Evolutionary conservation across 2,797 vertebrate species (phyloP), one percentile per base, ranked within the genome.

Genomic region (Loriculus beryllinus): DNA sequence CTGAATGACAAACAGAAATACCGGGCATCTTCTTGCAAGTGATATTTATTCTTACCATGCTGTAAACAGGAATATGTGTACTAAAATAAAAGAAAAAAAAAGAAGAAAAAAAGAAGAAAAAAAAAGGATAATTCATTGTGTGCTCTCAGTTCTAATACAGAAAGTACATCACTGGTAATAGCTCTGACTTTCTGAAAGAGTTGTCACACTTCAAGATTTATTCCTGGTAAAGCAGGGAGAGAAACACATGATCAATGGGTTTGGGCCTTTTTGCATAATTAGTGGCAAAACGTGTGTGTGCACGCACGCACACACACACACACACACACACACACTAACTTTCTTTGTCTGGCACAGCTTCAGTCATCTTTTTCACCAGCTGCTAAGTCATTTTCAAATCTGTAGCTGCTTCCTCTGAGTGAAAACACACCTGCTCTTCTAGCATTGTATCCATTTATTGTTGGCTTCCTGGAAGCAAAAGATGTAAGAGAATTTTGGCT

Each of bases 391-490:
- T 98, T 98, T 98, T 97, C 97, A 93, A 97, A 96, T 97, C 97
- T 92, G 91, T 98, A 81, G 94, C 97, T 96, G 97, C 94, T 97
- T 97, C 94, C 93, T 97, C 90, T 88, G 94, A 97, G 94, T 92
- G 86, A 98, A 98, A 98, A 98, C 97, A 98, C 98, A 98, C 98
- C 98, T 98, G 98, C 97, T 98, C 96, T 97, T 94, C 89, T 93
- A 96, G 92, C 89, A 96, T 97, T 95, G 96, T 97, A 97, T 92
- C 96, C 96, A 96, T 96, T 97, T 98, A 95, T 94, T 97, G 96
- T 96, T 97, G 97, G 95, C 95, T 97, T 54, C 93, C 82, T 95
- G 76, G 91, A 93, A 96, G 81, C 39, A 96, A 95, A 90, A 94
- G 94, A 96, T 95, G 79, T 51, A 93, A 95, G 82, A 96, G 59